Evolutionary conservation across 2,797 vertebrate genomes (phyloP), one percentile per base, ranked within the genome.

Genomic region (Sus cebifrons): DNA sequence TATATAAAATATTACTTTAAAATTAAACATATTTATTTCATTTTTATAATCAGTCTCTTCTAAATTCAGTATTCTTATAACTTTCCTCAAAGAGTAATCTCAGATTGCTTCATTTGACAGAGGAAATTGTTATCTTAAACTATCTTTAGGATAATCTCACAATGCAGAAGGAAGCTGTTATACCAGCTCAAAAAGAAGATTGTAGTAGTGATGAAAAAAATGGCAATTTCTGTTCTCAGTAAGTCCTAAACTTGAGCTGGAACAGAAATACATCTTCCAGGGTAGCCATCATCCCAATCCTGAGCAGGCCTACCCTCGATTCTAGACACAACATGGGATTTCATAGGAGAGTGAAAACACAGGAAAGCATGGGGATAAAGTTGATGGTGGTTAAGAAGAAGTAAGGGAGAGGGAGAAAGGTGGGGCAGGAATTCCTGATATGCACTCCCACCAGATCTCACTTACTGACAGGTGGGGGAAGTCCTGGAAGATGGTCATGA

Each of bases 21-120:
- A 89, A 40, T 89, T 54, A 40, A 78, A 56, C 16, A 12, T 4
- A 49, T 49, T 49, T 49, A 49, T 49, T 84, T 75, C 44, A 0
- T 8, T 91, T 88, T 93, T 86, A 91, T 27, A 89, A 75, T 73
- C 36, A 84, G 58, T n/a, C 65, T 81, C 32, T 74, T 84, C 74
- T 91, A 83, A 89, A 73, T 62, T 82, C 44, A 73, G 44, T 68
- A 86, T 92, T 93, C n/a, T 91, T 89, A n/a, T 40, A 58, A 95
- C 12, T 91, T 96, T 94, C 23, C 2, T 52, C 52, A 56, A 83
- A 92, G 32, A 52, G n/a, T 68, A 36, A 89, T 83, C 27, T 86
- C 23, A n/a, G 13, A 68, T 18, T 86, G 21, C 5, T 88, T 65
- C 32, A 32, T 56, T 21, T 95, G 88, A 92, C 40, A 92, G 56